Conservation (phyloP, 2,797 vertebrate genomes). For the Amblyraja radiata region DNA sequence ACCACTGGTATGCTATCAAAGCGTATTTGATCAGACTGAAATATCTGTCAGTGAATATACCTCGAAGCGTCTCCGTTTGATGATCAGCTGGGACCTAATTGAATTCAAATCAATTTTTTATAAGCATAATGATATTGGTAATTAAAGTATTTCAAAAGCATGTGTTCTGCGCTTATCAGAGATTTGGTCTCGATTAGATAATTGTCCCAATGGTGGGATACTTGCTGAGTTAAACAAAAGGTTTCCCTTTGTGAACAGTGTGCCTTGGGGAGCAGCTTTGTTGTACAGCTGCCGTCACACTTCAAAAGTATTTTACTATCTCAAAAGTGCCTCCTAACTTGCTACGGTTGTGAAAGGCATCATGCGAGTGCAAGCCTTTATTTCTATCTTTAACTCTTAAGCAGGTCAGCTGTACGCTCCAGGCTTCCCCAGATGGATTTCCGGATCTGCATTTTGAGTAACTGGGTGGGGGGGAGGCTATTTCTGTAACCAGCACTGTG, state of each 20-base stretch:
- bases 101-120: neutral
- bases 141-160: neutral
- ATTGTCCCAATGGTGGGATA: neutral
- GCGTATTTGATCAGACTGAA: neutral
- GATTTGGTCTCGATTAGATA: neutral
- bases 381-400: neutral
- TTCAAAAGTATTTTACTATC: neutral
- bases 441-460: too few species aligned
- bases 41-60: neutral
- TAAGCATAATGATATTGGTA: neutral
- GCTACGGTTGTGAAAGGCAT: neutral
- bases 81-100: neutral
- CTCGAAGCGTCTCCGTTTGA: neutral
- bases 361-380: neutral
- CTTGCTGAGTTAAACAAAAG: slow-evolving; percentile 21
- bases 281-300: neutral
- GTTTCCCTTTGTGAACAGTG: neutral
- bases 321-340: neutral
- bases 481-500: too few species aligned
- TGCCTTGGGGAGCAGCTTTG: neutral
- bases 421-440: neutral
- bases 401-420: neutral
- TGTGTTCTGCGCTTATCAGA: neutral
- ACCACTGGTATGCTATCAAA: neutral
- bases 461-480: too few species aligned